Evolutionary conservation across 2,888 invertebrate species (phyloP), one percentile per base, ranked within the genome.

Genomic region (Hemistola chrysoprasaria): DNA sequence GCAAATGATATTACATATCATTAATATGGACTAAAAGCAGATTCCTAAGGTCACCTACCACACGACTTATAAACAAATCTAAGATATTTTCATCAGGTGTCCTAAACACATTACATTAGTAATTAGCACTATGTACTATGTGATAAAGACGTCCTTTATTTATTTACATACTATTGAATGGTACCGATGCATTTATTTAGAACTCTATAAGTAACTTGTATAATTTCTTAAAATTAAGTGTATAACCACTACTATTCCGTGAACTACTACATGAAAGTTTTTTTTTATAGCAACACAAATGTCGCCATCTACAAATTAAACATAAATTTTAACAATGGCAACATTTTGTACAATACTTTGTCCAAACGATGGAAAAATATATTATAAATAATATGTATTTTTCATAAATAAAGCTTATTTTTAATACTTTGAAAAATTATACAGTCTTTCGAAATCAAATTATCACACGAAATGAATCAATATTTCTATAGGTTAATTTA

Each of bases 1-100:
- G 71, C 67, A 82, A 78, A 80, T 81, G 82, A 83, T 82, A 85
- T 85, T 60, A 64, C 53, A 84, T 84, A 83, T 71, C 81, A 83
- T 83, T 78, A 80, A 79, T 71, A 70, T 71, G 56, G 60, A 62
- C 27, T 41, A 40, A 24, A 40, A 40, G 45, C 43, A 27, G 34
- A 16, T 42, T 9, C 28, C 29, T 20, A 31, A 27, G 30, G 33
- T 45, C 45, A 47, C 24, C 34, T 40, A 40, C 21, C 9, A 30
- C n/a, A 27, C 36, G 31, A 31, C 36, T 27, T 49, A 45, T 47
- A 43, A 46, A 50, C 45, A 50, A 43, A 27, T 33, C 37, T 26
- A 37, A 21, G 38, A 40, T 40, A 28, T 8, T 40, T 42, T 31
- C 21, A 16, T 26, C 6, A 47, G 34, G 40, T 48, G 44, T 46